Conservation (phyloP, 2,113 vertebrate species). For the Coracopsis vasa region DNA sequence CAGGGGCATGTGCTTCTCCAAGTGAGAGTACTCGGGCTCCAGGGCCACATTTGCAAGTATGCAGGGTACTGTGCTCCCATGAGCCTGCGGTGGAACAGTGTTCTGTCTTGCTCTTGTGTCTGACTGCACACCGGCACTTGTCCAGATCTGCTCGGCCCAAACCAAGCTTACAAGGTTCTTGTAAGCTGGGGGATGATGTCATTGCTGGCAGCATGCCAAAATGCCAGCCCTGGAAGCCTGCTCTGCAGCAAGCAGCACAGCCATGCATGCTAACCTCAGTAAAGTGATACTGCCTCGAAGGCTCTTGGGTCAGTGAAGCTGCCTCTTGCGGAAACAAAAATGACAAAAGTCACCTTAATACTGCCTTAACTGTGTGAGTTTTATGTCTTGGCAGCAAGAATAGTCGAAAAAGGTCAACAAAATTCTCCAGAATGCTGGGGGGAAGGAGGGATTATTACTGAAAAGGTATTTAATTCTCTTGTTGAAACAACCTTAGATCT, state of each 20-base stretch:
- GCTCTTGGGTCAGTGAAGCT: not conserved
- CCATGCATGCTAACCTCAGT: not conserved
- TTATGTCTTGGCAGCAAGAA: not conserved
- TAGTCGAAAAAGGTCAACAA: not conserved
- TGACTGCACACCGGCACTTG: not conserved
- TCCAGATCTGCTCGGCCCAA: not conserved
- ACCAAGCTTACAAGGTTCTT: not conserved
- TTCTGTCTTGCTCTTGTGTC: not conserved
- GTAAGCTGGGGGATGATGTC: not conserved
- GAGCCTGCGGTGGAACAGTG: not conserved
- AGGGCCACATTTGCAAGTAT: fast-evolving
- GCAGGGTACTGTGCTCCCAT: fast-evolving
- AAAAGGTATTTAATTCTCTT: not conserved
- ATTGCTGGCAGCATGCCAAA: not conserved
- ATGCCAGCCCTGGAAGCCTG: not conserved
- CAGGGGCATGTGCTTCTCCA: not conserved
- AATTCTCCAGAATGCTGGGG: not conserved
- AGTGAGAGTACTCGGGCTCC: not conserved
- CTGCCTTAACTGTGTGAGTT: not conserved
- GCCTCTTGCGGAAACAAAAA: not conserved
- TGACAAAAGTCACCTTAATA: not conserved
- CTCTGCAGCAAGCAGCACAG: not conserved
- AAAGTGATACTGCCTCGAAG: not conserved
- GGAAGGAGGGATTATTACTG: not conserved
- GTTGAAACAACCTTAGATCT: not conserved